Base-by-base conservation (phyloP, 2,797 vertebrate species). In the Cercopithecus hamlyni region DNA sequence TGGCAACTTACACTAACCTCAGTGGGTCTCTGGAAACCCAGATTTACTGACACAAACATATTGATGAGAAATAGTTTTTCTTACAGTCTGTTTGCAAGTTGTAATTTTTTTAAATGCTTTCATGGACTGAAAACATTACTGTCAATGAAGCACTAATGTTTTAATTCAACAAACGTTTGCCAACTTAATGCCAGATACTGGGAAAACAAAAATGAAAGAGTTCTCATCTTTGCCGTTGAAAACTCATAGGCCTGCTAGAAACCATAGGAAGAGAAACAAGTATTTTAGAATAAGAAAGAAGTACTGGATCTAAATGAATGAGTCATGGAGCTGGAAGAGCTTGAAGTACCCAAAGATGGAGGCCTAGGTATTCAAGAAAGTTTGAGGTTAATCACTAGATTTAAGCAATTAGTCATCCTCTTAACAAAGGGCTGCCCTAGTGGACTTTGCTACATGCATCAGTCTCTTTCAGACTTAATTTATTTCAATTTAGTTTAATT, bases 401-500 rank as follows among this genome's bases (percentile, higher is more conserved):
- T 93, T 64, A 92, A 96, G 45, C 81, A 85, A 93, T 95, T 95
- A 93, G 57, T 92, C 76, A 75, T 67, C 57, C 36, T 90, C 57
- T 93, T 81, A 93, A 96, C 64, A 81, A 96, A 96, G 75, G 33
- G 11, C 48, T 95, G 8, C 50, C 43, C 27, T 93, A 36, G 50
- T 80, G 77, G 12, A 90, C 77, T 96, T 95, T 70, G 36, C 45
- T 82, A 90, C 73, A 19, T 11, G 76, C 86, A 27, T 79, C 73
- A 70, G 77, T 90, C 39, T 64, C 73, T 93, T 96, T 95, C 5
- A 24, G 55, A 67, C 81, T 87, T 96, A 86, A 96, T 96, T 67
- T 73, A 81, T 61, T 95, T 92, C 73, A 33, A 39, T 93, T 90
- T 96, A 76, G 45, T 94, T 94, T 97, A 90, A 88, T 88, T 95